Base-by-base conservation (phyloP, 1,140 invertebrate species). In the Hirudo medicinalis region DNA sequence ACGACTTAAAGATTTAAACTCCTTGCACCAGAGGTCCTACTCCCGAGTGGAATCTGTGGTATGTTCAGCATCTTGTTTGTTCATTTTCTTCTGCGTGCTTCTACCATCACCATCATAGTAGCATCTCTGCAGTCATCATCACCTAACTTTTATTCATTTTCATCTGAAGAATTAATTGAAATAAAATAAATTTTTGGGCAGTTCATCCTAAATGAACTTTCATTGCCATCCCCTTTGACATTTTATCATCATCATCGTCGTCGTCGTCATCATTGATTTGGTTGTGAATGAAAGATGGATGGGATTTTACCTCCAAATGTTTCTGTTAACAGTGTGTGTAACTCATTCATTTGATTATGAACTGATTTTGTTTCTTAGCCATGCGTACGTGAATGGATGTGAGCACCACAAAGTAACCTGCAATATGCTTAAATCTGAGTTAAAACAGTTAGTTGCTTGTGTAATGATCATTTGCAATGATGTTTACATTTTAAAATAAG, bases 1-100 rank as follows among this genome's bases (percentile, higher is more conserved):
- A 85, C 87, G 79, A 71, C 27, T 79, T 32, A 76, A 86, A 75
- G 85, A 86, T 75, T 54, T 70, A 20, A 63, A 22, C 11, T 49
- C 43, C 43, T 49, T 22, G 57, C 57, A 63, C 9, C 57, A 63
- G 29, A 63, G 22, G 57, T 63, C 29, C 19, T 22, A 13, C 57
- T 22, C 57, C 29, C 4, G 57, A 13, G 20, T 25, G 57, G 57
- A 63, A 63, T 32, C 57, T 13, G 22, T 63, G 57, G 57, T 63
- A 63, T 22, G 57, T 63, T 63, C 15, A 25, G 29, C 29, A 63
- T 25, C 29, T 22, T 63, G 22, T 63, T 63, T 63, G 5, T 63
- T 63, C 17, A 4, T 63, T 63, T 20, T 25, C 29, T 32, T 22
- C 57, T 25, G 57, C 43, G 13, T 49, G 9, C 43, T 49, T 63